These are phyloP conservation scores for Catostomus latipinnis DNA, from an alignment of 2,797 vertebrate genomes.

Conservation along the genomic window DNA sequence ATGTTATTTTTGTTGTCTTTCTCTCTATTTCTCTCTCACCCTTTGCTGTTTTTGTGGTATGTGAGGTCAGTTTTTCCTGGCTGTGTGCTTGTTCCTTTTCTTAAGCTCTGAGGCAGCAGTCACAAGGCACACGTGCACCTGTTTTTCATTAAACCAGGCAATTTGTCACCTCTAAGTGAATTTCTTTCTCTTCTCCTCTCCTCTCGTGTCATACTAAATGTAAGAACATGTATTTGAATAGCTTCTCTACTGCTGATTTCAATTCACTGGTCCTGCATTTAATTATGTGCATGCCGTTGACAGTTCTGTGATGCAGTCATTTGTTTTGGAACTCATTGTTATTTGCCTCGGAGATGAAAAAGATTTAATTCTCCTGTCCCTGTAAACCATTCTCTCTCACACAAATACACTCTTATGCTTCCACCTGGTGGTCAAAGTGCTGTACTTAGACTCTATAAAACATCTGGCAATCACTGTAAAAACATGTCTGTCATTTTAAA, in stretches of 20 bases:
- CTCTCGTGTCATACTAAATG: neutral
- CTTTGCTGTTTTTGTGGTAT: slow-evolving; percentile 58
- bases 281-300: slow-evolving; percentile 15
- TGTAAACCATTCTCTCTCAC: neutral
- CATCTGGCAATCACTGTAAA: too few species aligned
- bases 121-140: slow-evolving; percentile 62
- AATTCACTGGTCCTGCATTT: slow-evolving; percentile 2
- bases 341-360: slow-evolving; percentile 1
- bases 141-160: slow-evolving; percentile 72
- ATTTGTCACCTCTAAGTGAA: slow-evolving; percentile 71
- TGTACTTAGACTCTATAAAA: neutral
- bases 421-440: slow-evolving; percentile 16
- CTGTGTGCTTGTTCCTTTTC: slow-evolving; percentile 2
- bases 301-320: slow-evolving; percentile 44
- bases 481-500: too few species aligned
- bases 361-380: neutral
- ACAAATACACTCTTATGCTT: neutral
- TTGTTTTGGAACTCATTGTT: slow-evolving; percentile 12
- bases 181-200: slow-evolving; percentile 48
- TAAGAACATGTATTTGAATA: too few species aligned
- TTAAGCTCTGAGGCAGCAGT: slow-evolving; percentile 6
- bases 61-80: slow-evolving; percentile 75
- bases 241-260: neutral
- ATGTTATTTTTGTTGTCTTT: slow-evolving; percentile 71
- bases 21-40: slow-evolving; percentile 34